These are phyloP conservation scores for Drosophila setosimentum DNA, from an alignment of 2,888 invertebrate genomes.

Conservation along the genomic window DNA sequence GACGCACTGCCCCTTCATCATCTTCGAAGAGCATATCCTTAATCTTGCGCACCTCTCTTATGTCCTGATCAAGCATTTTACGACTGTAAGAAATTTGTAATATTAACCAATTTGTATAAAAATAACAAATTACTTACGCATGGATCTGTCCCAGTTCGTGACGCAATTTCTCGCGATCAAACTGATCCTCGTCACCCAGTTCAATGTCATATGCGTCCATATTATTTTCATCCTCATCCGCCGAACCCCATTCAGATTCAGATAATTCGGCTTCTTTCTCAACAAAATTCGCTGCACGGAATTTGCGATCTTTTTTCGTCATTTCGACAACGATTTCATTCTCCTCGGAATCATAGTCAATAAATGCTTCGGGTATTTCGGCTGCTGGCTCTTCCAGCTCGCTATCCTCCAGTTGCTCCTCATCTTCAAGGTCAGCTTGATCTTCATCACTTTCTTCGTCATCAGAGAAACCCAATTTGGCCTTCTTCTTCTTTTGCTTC, in stretches of 20 bases:
- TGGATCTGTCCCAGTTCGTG: constrained; percentile 94
- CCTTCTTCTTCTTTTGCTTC: constrained; percentile 78
- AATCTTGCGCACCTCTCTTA: constrained; percentile 92
- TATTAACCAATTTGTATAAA: background rate
- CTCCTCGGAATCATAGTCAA: constrained; percentile 94
- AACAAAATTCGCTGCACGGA: constrained; percentile 90
- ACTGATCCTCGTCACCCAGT: constrained; percentile 93
- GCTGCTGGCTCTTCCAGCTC: constrained; percentile 82
- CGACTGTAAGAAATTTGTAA: constrained; percentile 86
- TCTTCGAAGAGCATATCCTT: constrained; percentile 96
- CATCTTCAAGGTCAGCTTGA: constrained; percentile 64
- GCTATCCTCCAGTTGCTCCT: constrained; percentile 42
- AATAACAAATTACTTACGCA: constrained; percentile 87
- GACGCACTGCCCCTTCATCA: constrained; percentile 92
- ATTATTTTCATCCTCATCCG: constrained; percentile 93
- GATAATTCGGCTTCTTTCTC: constrained; percentile 97
- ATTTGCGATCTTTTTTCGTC: constrained; percentile 81
- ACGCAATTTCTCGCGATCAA: constrained; percentile 92
- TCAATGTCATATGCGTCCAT: constrained; percentile 93
- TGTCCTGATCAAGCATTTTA: constrained; percentile 94
- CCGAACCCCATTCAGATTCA: constrained; percentile 95
- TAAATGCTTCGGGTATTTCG: constrained; percentile 85
- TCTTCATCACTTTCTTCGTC: constrained; percentile 77
- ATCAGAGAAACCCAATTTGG: constrained; percentile 84
- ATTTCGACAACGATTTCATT: constrained; percentile 88